Base-by-base conservation (phyloP, 2,888 invertebrate species). In the Arge pagana region DNA sequence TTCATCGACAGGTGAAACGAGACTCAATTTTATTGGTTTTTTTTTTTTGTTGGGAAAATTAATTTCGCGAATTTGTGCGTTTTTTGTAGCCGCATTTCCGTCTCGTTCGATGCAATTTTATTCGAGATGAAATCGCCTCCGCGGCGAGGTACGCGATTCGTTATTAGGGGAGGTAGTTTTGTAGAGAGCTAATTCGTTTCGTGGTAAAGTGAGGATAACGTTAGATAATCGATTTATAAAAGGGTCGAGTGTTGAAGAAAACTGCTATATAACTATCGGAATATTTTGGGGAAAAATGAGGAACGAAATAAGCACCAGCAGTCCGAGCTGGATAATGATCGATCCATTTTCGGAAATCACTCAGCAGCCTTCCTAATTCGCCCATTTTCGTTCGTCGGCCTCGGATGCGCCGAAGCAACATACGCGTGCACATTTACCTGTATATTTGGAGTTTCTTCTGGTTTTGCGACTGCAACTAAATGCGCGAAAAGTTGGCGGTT, bases 141-240 rank as follows among this genome's bases (percentile, higher is more conserved):
- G n/a, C n/a, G n/a, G n/a, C n/a, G n/a, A n/a, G n/a, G n/a, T n/a
- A n/a, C n/a, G n/a, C n/a, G n/a, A n/a, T n/a, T n/a, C n/a, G n/a
- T n/a, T n/a, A n/a, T n/a, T n/a, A n/a, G 33, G 33, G 33, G 6
- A 11, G 33, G 15, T 33, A 33, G n/a, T 33, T 11, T 33, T 11
- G 11, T 11, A 10, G 7, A 11, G 33, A 33, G 23, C 33, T 33
- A 45, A 45, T 33, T 45, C 45, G 33, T 26, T n/a, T 10, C n/a
- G n/a, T n/a, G 35, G 33, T 45, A 45, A 45, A 45, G 13, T 45
- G 33, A 11, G 13, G 31, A 45, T 45, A 45, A 45, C 35, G 33
- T 31, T 33, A 23, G n/a, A 33, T 45, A 45, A 45, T 45, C 45
- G 45, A 45, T 45, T 45, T 45, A 45, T 45, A 45, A 45, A 45